These are phyloP conservation scores for Diorhabda elongata DNA, from an alignment of 1,140 invertebrate genomes.

Conservation along the genomic window DNA sequence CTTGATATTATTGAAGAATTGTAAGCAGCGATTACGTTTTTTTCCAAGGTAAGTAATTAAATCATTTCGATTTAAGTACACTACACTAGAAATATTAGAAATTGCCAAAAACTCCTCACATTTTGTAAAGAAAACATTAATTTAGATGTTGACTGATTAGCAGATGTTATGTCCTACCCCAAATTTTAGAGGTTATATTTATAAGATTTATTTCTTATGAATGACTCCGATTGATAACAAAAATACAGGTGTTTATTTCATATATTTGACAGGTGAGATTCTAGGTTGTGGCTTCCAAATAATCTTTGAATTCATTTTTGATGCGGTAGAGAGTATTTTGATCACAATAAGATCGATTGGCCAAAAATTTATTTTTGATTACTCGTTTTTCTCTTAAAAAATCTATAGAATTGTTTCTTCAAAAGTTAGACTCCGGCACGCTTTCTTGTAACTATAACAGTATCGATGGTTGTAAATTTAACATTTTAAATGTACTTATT, in stretches of 20 bases:
- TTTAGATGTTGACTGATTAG: background rate
- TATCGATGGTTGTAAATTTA: no score
- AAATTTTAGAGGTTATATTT: background rate
- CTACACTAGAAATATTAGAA: background rate
- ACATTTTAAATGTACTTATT: no score
- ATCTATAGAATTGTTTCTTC: no score
- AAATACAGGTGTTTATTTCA: background rate
- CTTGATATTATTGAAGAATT: conserved; percentile 1
- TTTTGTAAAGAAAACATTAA: conserved; percentile 1
- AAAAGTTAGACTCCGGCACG: no score
- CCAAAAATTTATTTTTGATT: no score
- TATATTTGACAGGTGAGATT: background rate
- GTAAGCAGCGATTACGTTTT: background rate
- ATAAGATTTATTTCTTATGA: background rate
- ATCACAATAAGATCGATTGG: background rate
- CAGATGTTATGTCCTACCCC: background rate
- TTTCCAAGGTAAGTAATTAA: background rate
- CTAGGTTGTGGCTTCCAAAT: background rate
- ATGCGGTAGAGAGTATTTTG: background rate
- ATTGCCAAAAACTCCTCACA: background rate
- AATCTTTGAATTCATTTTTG: background rate
- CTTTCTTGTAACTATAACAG: no score
- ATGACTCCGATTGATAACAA: background rate
- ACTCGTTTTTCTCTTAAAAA: no score
- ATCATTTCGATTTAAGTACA: background rate